These are phyloP conservation scores for Cervus canadensis DNA, from an alignment of 2,113 vertebrate species.

Conservation along the genomic window DNA sequence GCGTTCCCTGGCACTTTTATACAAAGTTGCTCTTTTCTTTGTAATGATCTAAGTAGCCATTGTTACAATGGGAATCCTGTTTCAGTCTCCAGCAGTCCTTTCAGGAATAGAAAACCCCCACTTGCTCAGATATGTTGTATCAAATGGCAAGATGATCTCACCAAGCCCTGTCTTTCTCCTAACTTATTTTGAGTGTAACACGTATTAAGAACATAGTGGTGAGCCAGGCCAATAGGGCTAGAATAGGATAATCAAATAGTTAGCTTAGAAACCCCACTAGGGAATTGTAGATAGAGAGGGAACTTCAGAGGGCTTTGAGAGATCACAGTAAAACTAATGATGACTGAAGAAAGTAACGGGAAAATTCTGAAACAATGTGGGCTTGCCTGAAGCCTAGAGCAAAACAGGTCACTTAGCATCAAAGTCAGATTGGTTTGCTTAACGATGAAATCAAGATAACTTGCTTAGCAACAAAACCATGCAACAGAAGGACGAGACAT, in stretches of 20 bases:
- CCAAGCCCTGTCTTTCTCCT: neutral
- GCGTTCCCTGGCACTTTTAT: neutral
- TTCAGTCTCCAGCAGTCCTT: constrained; percentile 27
- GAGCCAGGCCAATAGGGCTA: neutral
- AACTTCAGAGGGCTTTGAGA: neutral
- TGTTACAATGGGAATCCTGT: neutral
- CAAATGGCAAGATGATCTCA: neutral
- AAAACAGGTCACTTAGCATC: neutral
- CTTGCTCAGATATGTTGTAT: neutral
- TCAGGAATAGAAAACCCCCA: neutral
- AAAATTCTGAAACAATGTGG: neutral
- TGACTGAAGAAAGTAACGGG: neutral
- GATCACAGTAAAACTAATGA: neutral
- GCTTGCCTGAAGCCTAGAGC: neutral
- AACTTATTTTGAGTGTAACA: neutral
- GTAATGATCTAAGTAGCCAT: neutral
- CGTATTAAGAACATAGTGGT: neutral
- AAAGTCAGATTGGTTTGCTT: neutral
- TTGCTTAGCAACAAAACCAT: neutral
- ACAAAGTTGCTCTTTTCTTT: neutral
- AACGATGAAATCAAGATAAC: neutral
- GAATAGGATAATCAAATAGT: neutral
- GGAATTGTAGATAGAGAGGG: neutral
- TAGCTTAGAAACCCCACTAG: neutral
- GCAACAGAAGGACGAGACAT: neutral